Evolutionary conservation across 2,113 vertebrate species (phyloP), one percentile per base, ranked within the genome.

Genomic region (Chascanopsetta lugubris): DNA sequence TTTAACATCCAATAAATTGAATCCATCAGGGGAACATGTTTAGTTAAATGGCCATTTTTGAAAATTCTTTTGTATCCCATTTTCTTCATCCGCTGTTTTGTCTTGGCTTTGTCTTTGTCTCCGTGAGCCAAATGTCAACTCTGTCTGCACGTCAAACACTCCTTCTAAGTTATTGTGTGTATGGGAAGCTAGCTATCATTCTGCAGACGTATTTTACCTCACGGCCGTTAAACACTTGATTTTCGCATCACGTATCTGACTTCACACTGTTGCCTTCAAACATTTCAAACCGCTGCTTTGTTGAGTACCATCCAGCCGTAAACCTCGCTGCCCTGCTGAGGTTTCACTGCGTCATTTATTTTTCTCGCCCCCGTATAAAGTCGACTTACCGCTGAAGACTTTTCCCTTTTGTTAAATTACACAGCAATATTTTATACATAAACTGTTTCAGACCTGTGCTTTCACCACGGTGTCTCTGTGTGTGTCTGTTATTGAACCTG

Each of bases 81-180:
- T 11, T 26, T 38, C 43, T 38, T 45, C 42, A 21, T 21, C n/a
- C n/a, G n/a, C n/a, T n/a, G n/a, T n/a, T n/a, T n/a, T n/a, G n/a
- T n/a, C n/a, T n/a, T n/a, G n/a, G n/a, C n/a, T n/a, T n/a, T n/a
- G n/a, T n/a, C n/a, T n/a, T n/a, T 15, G 24, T 40, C 12, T 48
- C 38, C 51, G 22, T 70, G 51, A 77, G 78, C 63, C 77, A 79
- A 76, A 68, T 70, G 69, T 59, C 64, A 22, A n/a, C 62, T 15
- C 56, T 48, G 7, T 59, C 12, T 48, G 22, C 38, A 51, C 74
- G 72, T 81, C 38, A 69, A 56, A 54, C 54, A 71, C 57, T 71
- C 68, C 68, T 72, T 57, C 0, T 72, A 83, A 82, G 53, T 85
- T 85, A 82, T 82, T 85, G 61, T 78, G 25, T 75, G 21, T 60